Evolutionary conservation across 2,888 invertebrate species (phyloP), one percentile per base, ranked within the genome.

Genomic region (Netelia fuscicornis): DNA sequence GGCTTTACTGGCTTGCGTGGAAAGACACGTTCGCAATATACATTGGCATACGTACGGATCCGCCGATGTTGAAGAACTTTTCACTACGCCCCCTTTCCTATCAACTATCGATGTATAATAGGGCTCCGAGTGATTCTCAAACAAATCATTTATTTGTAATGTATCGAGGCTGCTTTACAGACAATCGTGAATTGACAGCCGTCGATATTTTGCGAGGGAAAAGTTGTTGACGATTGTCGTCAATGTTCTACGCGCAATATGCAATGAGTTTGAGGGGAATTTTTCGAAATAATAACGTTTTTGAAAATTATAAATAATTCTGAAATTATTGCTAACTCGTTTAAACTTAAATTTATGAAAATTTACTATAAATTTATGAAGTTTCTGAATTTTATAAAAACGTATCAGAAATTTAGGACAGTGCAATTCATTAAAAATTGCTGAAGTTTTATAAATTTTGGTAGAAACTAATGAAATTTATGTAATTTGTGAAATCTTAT

Each of bases 81-180:
- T 62, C 77, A 81, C 77, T 20, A 56, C 37, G 6, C 5, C 37
- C 17, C 58, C 17, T 23, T 20, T 56, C 42, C 42, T 72, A 65
- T 77, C 54, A 60, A 52, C n/a, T 56, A 77, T 37, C 60, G 48
- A 68, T 48, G 48, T 48, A 80, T 80, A 72, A 81, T 74, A 56
- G 20, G 17, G 20, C 60, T 44, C 54, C 60, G 20, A 58, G 44
- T 62, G 20, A 72, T 54, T 60, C 62, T 20, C 11, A 23, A 72
- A 76, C 72, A 58, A 83, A 79, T 64, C 79, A 70, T 70, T 79
- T 58, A 67, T 30, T 68, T 67, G 48, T 68, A 72, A 65, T 67
- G n/a, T 20, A 48, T n/a, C 8, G 11, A 9, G 56, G 42, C 67
- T 37, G 20, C 44, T 62, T 1, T 62, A 67, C 62, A n/a, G 68